phyloP scores from a whole-genome alignment of 2,113 vertebrate species.

The Heterocephalus glaber region DNA sequence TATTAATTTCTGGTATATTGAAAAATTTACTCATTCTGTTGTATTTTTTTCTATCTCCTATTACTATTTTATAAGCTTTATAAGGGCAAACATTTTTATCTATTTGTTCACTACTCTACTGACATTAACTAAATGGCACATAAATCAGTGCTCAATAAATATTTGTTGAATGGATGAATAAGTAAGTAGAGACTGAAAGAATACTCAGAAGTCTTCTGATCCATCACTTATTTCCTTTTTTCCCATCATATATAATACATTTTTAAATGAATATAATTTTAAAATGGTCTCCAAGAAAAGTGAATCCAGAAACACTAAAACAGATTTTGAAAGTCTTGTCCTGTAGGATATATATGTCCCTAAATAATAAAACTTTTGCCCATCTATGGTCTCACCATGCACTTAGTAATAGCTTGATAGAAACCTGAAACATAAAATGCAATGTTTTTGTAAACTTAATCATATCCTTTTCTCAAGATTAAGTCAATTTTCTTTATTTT shows the following conservation, averaged over 20 bases:
- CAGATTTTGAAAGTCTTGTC: not conserved
- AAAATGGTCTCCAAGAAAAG: not conserved
- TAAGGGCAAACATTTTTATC: not conserved
- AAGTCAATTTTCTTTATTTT: not conserved
- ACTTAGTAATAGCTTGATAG: not conserved
- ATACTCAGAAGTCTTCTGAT: not conserved
- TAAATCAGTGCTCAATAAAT: not conserved
- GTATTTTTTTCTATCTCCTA: conserved; percentile 38
- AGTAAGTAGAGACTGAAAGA: not conserved
- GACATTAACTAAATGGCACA: not conserved
- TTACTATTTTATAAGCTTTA: not conserved
- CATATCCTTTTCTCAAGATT: not conserved
- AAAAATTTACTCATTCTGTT: not conserved
- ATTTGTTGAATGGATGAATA: not conserved
- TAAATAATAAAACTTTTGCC: not conserved
- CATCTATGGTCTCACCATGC: not conserved
- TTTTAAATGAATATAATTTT: conserved; percentile 19
- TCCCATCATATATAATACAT: not conserved
- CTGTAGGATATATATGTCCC: not conserved
- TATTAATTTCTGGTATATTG: not conserved
- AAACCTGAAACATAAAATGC: not conserved
- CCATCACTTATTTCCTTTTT: not conserved
- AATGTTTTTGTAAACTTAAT: not conserved
- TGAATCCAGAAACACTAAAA: not conserved
- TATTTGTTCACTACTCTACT: not conserved